phyloP scores from a whole-genome alignment of 1,140 invertebrate genomes.

The Ridgeia piscesae region DNA sequence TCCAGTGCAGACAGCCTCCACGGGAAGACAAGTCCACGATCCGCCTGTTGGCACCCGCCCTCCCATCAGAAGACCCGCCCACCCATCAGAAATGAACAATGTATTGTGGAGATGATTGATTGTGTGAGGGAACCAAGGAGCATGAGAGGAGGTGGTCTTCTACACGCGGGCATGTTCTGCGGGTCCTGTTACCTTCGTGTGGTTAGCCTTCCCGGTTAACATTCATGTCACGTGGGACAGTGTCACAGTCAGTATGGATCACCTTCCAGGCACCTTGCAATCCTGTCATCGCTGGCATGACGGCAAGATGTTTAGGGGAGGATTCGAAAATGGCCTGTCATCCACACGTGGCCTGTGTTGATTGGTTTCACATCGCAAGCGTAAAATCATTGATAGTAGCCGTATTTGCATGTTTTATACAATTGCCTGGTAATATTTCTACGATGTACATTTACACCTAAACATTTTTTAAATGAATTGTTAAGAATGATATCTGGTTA shows the following conservation, averaged over 20 bases:
- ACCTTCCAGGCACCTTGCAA: background rate
- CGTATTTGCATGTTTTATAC: background rate
- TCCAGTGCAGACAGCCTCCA: background rate
- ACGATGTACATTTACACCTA: background rate
- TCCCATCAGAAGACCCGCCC: no score
- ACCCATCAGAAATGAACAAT: background rate
- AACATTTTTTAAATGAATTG: background rate
- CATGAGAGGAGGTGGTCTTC: background rate
- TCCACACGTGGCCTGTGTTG: background rate
- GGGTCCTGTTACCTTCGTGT: background rate
- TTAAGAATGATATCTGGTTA: background rate
- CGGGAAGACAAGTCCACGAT: background rate
- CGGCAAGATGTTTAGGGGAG: background rate
- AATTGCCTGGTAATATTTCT: background rate
- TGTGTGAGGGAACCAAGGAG: background rate
- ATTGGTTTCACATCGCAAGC: background rate
- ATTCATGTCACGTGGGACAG: background rate
- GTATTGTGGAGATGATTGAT: background rate
- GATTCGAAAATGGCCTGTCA: background rate
- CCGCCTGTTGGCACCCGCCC: background rate
- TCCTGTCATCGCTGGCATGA: background rate
- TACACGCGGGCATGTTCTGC: background rate
- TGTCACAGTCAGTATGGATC: background rate
- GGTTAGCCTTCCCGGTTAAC: background rate
- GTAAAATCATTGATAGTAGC: background rate